Evolutionary conservation across 2,113 vertebrate genomes (phyloP), one percentile per base, ranked within the genome.

Genomic region (Psephotus haematonotus): DNA sequence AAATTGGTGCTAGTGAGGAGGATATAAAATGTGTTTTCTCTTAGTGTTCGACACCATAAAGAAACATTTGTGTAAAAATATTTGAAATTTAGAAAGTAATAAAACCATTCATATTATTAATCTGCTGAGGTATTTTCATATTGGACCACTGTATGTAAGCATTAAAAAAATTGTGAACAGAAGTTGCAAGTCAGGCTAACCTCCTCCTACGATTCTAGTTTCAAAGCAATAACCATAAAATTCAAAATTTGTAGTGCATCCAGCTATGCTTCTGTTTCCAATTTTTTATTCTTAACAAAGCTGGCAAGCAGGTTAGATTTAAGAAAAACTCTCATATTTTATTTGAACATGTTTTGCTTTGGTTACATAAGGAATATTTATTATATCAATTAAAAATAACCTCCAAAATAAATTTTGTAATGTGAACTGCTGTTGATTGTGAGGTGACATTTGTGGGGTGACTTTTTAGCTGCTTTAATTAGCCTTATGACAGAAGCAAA

Each of bases 391-490:
- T 97, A 97, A 97, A 98, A 98, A 90, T 96, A 98, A 95, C 92
- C 90, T 96, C 86, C 77, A 95, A 97, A 97, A 98, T 98, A 98
- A 98, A 98, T 98, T 98, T 91, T 97, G 86, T 96, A 78, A 93
- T 88, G 97, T 96, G 96, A 97, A 96, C 97, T 97, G 93, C 96
- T 97, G 97, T 95, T 97, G 96, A 97, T 97, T 96, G 95, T 97
- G 92, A 98, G 91, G 94, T 98, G 97, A 97, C 97, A 98, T 97
- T 98, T 98, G 98, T 96, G 96, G 97, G 96, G 97, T 98, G 97
- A 97, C 98, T 98, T 98, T 98, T 98, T 98, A 97, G 91, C 97
- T 97, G 94, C 96, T 98, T 95, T 98, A 98, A 98, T 98, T 98
- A 98, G 97, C 97, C 97, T 97, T 98, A 97, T 98, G 98, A 98